Evolutionary conservation across 2,888 invertebrate genomes (phyloP).

Genomic region (Unio pictorum): DNA sequence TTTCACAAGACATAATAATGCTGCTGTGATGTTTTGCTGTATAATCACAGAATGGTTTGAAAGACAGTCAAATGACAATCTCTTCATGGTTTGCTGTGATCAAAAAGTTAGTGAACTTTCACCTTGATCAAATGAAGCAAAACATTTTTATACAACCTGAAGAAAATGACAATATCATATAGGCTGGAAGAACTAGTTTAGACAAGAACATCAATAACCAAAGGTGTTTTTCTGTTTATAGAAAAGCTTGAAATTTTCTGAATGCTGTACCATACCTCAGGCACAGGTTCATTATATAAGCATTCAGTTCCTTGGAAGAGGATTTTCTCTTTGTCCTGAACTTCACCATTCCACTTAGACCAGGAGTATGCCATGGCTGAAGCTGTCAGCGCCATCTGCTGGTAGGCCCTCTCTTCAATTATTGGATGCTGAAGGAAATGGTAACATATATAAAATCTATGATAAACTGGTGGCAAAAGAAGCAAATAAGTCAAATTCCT

Average conservation of each 20-base stretch:
- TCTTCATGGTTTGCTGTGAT: too few species aligned
- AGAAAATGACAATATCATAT: too few species aligned
- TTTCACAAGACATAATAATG: too few species aligned
- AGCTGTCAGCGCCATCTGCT: conserved; percentile 69
- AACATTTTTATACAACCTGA: too few species aligned
- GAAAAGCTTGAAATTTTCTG: background rate
- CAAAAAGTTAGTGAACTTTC: too few species aligned
- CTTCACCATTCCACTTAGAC: conserved; percentile 69
- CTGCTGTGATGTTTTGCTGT: too few species aligned
- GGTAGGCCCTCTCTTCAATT: conserved; percentile 65
- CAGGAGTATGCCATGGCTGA: conserved; percentile 68
- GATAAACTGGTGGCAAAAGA: too few species aligned
- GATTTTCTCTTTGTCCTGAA: conserved; percentile 54
- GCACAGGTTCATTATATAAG: conserved; percentile 62
- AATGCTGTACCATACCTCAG: conserved; percentile 54
- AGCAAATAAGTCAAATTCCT: too few species aligned
- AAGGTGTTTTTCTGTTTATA: background rate
- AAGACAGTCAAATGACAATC: too few species aligned
- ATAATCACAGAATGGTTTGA: too few species aligned
- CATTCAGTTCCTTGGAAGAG: conserved; percentile 67
- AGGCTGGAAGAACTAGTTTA: background rate
- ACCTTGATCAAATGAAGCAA: too few species aligned
- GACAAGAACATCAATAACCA: background rate
- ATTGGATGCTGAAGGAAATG: conserved; percentile 56
- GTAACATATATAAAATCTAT: too few species aligned